Conservation (phyloP, 1,140 invertebrate genomes). For the Helicorthomorpha holstii region DNA sequence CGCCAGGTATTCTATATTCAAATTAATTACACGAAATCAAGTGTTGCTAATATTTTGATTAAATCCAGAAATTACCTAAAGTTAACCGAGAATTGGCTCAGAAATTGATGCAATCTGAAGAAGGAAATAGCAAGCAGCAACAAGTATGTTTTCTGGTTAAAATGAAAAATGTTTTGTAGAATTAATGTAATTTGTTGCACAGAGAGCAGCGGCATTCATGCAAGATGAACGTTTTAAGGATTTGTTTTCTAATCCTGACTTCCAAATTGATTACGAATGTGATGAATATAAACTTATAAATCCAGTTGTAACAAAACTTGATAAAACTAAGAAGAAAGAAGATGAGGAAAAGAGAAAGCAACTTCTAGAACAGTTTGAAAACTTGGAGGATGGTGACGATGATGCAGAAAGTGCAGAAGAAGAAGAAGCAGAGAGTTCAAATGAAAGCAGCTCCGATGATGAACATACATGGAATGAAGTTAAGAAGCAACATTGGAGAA, state of each 20-base stretch:
- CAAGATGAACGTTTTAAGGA: constrained; percentile 74
- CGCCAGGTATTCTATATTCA: constrained; percentile 27
- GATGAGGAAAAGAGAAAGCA: constrained; percentile 28
- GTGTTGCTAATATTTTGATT: neutral
- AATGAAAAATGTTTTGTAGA: constrained; percentile 4
- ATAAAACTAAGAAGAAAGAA: constrained; percentile 43
- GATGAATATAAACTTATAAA: constrained; percentile 73
- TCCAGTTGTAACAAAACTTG: constrained; percentile 66
- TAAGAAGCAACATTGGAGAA: constrained; percentile 46
- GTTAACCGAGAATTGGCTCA: constrained; percentile 54
- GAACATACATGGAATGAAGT: constrained; percentile 57
- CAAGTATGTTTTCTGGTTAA: neutral
- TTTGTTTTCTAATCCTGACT: constrained; percentile 84
- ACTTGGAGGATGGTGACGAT: constrained; percentile 22
- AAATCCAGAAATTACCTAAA: constrained; percentile 26
- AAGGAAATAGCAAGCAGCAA: neutral
- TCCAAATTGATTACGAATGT: constrained; percentile 72
- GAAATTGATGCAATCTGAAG: constrained; percentile 47
- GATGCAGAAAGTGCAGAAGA: constrained; percentile 26
- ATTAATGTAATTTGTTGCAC: constrained; percentile 8
- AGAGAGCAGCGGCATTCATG: constrained; percentile 43
- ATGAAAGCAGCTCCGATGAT: constrained; percentile 45
- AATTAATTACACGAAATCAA: neutral
- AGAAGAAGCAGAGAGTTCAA: too few relatives aligned
- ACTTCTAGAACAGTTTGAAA: constrained; percentile 27